A percentile compares a stretch with the other conserved stretches of the same genome.
Evolutionary conservation across 2,113 vertebrate genomes (phyloP).

Genomic region (Theropithecus gelada): DNA sequence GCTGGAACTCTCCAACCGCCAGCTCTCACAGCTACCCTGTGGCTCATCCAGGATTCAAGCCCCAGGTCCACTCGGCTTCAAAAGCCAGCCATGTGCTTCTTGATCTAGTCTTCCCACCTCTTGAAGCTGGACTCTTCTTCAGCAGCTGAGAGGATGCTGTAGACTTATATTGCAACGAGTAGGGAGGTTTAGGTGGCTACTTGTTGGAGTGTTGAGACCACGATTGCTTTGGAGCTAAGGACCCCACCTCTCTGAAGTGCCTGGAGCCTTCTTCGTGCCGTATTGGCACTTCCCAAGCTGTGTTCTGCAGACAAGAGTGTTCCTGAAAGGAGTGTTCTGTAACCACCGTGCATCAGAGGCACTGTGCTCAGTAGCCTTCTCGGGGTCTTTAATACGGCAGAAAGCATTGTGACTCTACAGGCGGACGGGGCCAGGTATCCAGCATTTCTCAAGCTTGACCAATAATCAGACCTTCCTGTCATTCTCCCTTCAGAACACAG

Average conservation of each 20-base stretch:
- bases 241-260: neutral
- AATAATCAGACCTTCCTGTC: no score
- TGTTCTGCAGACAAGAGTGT: neutral
- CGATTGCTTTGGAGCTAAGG: no score
- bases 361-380: rapidly evolving
- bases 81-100: rapidly evolving
- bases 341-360: neutral
- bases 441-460: neutral
- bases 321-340: neutral
- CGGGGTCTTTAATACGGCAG: rapidly evolving
- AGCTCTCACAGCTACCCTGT: neutral
- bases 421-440: rapidly evolving
- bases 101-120: no score
- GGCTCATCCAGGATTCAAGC: neutral
- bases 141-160: rapidly evolving
- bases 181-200: neutral
- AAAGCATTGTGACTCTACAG: neutral
- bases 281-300: rapidly evolving
- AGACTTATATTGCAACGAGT: rapidly evolving
- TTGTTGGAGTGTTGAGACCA: neutral
- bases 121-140: neutral
- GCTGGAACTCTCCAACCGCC: neutral
- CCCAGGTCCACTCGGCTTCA: neutral
- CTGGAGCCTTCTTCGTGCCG: neutral
- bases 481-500: neutral